Evolutionary conservation across 2,888 invertebrate species (phyloP).

Genomic region (Monochamus alternatus): DNA sequence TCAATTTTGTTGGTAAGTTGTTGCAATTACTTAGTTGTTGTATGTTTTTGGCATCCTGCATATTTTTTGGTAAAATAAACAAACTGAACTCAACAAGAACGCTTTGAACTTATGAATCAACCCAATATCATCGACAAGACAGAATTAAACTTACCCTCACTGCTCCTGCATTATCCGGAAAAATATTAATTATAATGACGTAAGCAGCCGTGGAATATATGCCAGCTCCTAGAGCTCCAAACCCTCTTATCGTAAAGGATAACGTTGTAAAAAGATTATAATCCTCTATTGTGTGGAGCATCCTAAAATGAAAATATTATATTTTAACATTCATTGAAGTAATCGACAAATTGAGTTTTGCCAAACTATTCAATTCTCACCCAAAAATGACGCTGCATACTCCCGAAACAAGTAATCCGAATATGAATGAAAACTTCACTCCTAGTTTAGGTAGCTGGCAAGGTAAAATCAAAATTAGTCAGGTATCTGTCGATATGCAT

Average conservation of each 20-base stretch:
- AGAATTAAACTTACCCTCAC: slow-evolving; percentile 74
- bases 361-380: slow-evolving; percentile 67
- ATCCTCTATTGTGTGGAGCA: slow-evolving; percentile 77
- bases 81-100: too few species aligned
- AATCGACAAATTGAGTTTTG: too few species aligned
- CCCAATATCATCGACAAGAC: not conserved
- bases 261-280: slow-evolving; percentile 76
- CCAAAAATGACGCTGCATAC: slow-evolving; percentile 83
- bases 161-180: slow-evolving; percentile 82
- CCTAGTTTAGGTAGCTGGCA: slow-evolving; percentile 81
- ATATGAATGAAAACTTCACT: slow-evolving; percentile 80
- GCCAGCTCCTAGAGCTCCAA: slow-evolving; percentile 84
- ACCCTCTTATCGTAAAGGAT: slow-evolving; percentile 81
- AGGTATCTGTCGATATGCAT: slow-evolving; percentile 12
- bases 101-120: not conserved
- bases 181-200: slow-evolving; percentile 83
- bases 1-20: too few species aligned
- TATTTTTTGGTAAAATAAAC: too few species aligned
- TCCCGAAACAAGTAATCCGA: slow-evolving; percentile 81
- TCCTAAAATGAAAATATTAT: slow-evolving; percentile 69
- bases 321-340: too few species aligned
- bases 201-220: slow-evolving; percentile 85
- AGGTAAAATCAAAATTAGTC: slow-evolving; percentile 39
- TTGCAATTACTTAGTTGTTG: too few species aligned
- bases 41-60: too few species aligned